These are phyloP conservation scores for Actinostola sp. DNA, from an alignment of 92 coral and sea anemone genomes.

Conservation along the genomic window DNA sequence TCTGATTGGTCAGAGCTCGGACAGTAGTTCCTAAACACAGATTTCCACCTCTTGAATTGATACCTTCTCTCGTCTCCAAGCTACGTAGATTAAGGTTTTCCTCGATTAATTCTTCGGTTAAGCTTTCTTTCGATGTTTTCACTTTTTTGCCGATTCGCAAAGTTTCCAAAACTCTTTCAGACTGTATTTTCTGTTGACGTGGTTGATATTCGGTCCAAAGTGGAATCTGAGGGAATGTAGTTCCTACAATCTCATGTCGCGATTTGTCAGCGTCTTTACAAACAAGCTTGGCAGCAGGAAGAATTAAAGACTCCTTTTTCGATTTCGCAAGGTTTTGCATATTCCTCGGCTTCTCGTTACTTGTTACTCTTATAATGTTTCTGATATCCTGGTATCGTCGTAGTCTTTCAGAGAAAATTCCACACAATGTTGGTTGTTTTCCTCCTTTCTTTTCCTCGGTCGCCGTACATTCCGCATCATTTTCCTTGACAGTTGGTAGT, in stretches of 20 bases:
- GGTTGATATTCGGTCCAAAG: conserved; percentile 31
- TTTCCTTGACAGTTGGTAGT: conserved; percentile 10
- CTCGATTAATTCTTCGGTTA: conserved; percentile 13
- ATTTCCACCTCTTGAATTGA: conserved; percentile 46
- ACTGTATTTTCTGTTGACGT: neutral
- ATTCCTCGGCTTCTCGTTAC: neutral
- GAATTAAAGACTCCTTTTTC: conserved; percentile 18
- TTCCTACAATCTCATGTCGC: neutral
- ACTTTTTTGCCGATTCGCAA: conserved; percentile 42
- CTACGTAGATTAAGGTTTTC: conserved; percentile 42
- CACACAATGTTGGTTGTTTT: neutral
- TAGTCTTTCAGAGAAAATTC: neutral
- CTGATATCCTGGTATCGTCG: neutral
- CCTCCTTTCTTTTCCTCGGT: neutral
- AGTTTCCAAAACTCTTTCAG: conserved; percentile 27
- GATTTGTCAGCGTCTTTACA: conserved; percentile 14
- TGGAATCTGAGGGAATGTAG: conserved; percentile 20
- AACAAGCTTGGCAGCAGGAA: conserved; percentile 32
- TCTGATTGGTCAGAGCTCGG: conserved; percentile 17
- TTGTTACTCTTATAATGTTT: neutral
- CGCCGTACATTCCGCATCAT: neutral
- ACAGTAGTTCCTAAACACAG: conserved; percentile 68
- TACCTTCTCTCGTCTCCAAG: conserved; percentile 26
- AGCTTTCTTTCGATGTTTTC: conserved; percentile 7
- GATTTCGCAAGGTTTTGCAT: neutral